Evolutionary conservation across 2,113 vertebrate species (phyloP), one percentile per base, ranked within the genome.

Genomic region (Agapornis roseicollis): DNA sequence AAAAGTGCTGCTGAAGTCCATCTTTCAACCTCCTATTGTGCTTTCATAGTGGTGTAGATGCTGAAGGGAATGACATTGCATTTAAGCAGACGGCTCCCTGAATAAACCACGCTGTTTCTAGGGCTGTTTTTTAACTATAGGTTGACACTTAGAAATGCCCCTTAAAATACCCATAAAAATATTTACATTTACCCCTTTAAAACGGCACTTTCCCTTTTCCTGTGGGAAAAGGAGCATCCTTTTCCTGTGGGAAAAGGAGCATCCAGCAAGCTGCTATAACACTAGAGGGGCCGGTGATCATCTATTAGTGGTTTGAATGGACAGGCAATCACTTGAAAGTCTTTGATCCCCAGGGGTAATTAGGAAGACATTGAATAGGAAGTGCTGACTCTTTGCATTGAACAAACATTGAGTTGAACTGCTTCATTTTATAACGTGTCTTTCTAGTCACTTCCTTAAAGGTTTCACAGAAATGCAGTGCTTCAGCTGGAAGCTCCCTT

Each of bases 311-410:
- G 33, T 80, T 60, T 88, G 93, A 95, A 85, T 55, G 84, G 91
- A 88, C 94, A 80, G 42, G 80, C 88, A 84, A 44, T 93, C 95
- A 64, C 63, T 89, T 8, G 50, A 47, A 90, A 94, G 88, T 68
- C 88, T 95, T 96, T 94, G 90, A 96, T 96, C 92, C 64, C 80
- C 46, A 29, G 80, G 47, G 76, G 53, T 94, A 90, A 81, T 94
- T 93, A 94, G 66, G 77, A 58, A 86, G 89, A 80, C 80, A 47
- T 52, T 94, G 92, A 94, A 88, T 86, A 58, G 53, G 85, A 97
- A 97, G 91, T 87, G 89, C 93, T 94, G 90, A 89, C 66, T 50
- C 90, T 90, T 80, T 80, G 61, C 76, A 52, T 81, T 94, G 82
- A 91, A 56, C 78, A 91, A 93, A 93, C 92, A 92, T 49, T 86